A percentile compares a stretch with the other conserved stretches of the same genome.
These are phyloP conservation scores for Sorex araneus DNA, from an alignment of 2,113 vertebrate genomes.

Conservation along the genomic window DNA sequence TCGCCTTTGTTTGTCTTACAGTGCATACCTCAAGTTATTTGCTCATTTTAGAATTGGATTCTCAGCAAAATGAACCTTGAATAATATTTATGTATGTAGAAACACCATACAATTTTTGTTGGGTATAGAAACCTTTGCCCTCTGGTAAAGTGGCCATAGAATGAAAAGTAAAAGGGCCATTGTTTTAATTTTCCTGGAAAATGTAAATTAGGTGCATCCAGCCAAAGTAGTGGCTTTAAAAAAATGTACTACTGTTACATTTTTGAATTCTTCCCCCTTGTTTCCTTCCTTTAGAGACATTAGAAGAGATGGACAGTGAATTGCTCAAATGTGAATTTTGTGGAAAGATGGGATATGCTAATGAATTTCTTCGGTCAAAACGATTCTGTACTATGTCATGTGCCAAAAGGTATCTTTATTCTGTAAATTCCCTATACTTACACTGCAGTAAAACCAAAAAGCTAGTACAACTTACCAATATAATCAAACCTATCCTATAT, in stretches of 20 bases:
- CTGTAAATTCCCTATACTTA: constrained; percentile 59
- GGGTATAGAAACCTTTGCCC: background rate
- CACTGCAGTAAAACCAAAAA: background rate
- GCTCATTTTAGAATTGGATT: constrained; percentile 41
- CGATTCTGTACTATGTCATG: constrained; percentile 98
- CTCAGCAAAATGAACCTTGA: constrained; percentile 56
- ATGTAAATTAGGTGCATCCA: background rate
- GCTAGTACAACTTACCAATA: background rate
- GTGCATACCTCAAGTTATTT: constrained; percentile 2
- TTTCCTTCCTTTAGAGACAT: constrained; percentile 89
- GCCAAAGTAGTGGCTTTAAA: background rate
- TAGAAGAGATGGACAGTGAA: constrained; percentile 91
- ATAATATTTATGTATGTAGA: constrained; percentile 35
- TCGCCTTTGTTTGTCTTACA: constrained; percentile 25
- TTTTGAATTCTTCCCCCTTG: constrained; percentile 58
- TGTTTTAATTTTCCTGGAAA: constrained; percentile 9
- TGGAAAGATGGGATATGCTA: constrained; percentile 96
- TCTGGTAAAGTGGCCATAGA: background rate
- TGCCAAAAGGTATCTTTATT: constrained; percentile 93
- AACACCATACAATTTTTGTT: background rate
- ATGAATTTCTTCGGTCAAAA: constrained; percentile 96
- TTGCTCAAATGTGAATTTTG: constrained; percentile 98
- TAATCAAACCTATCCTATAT: background rate
- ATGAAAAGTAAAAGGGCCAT: constrained; percentile 16
- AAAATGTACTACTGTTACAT: constrained; percentile 43